These are phyloP conservation scores for Galerucella pusilla DNA, from an alignment of 2,888 invertebrate genomes.

Conservation along the genomic window DNA sequence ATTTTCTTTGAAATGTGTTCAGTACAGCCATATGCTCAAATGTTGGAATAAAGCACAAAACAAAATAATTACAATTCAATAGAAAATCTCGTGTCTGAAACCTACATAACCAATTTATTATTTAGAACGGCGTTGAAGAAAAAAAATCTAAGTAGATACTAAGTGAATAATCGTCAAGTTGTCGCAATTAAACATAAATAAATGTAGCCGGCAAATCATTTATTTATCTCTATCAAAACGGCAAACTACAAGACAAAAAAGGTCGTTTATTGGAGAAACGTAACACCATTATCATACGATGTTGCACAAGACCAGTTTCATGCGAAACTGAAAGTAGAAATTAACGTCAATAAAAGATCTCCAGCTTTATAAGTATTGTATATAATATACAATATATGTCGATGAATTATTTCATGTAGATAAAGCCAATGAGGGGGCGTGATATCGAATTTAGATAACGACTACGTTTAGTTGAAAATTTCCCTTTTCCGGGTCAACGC, in stretches of 20 bases:
- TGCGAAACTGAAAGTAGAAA: conserved; percentile 35
- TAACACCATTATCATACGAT: conserved; percentile 31
- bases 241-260: conserved; percentile 22
- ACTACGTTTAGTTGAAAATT: neutral
- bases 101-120: conserved; percentile 3
- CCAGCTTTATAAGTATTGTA: conserved; percentile 11
- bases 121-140: neutral
- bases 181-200: conserved; percentile 14
- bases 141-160: neutral
- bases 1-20: too few relatives aligned
- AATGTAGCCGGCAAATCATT: conserved; percentile 8
- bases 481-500: neutral
- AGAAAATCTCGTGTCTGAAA: neutral
- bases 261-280: conserved; percentile 28
- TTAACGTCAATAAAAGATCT: conserved; percentile 29
- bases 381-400: neutral
- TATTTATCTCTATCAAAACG: conserved; percentile 15
- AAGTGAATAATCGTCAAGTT: conserved; percentile 2
- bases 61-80: neutral
- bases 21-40: neutral
- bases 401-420: neutral
- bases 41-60: neutral
- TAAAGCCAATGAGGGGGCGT: neutral
- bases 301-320: conserved; percentile 30
- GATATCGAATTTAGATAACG: neutral